phyloP scores from a whole-genome alignment of 2,113 vertebrate genomes.

The Anguilla rostrata region DNA sequence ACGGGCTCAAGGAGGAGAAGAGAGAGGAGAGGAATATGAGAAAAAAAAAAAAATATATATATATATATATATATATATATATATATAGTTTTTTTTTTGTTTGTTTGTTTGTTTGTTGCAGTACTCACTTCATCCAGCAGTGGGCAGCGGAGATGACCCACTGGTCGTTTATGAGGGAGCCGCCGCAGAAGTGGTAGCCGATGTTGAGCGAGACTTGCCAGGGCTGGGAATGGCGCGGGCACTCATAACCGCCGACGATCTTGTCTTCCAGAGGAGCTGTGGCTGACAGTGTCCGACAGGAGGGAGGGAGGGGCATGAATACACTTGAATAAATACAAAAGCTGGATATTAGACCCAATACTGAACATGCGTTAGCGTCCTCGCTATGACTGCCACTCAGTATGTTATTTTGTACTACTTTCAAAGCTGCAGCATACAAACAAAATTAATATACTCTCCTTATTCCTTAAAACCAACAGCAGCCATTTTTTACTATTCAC shows the following conservation, averaged over 20 bases:
- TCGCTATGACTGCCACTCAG: not conserved
- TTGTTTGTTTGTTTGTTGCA: not conserved
- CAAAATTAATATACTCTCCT: not conserved
- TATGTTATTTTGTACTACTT: not conserved
- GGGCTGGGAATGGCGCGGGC: slow-evolving; percentile 50
- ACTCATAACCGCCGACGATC: slow-evolving; percentile 66
- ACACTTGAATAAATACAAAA: not conserved
- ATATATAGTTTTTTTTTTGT: too few species aligned
- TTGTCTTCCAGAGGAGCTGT: slow-evolving; percentile 61
- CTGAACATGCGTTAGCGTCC: not conserved
- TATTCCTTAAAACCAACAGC: not conserved
- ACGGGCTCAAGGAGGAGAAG: slow-evolving; percentile 49
- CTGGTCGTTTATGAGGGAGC: slow-evolving; percentile 64
- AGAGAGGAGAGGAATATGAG: not conserved
- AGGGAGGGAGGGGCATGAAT: not conserved
- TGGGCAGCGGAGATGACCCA: slow-evolving; percentile 72
- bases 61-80: not conserved
- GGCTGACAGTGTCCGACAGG: slow-evolving; percentile 38
- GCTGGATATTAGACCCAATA: not conserved
- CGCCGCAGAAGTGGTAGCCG: slow-evolving; percentile 68
- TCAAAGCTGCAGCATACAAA: not conserved
- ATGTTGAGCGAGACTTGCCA: slow-evolving; percentile 65
- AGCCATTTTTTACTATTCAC: too few species aligned
- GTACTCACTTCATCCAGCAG: slow-evolving; percentile 67
- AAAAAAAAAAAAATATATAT: not conserved